Base-by-base conservation (phyloP, 2,113 vertebrate genomes). In the Gorsachius goisagi region DNA sequence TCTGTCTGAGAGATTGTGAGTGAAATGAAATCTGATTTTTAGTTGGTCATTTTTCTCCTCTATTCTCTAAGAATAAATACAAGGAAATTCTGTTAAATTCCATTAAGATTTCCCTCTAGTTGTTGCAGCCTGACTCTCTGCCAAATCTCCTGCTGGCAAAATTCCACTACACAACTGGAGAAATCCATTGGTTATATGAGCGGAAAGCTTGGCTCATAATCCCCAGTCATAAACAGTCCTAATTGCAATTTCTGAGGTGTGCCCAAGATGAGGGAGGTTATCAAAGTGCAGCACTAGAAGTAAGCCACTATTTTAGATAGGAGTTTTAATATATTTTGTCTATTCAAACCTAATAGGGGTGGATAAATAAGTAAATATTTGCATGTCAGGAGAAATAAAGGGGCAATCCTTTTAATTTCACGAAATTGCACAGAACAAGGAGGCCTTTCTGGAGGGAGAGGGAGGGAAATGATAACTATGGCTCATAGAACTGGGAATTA, bases 71-170 rank as follows among this genome's bases (percentile, higher is more conserved):
- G 45, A 80, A 62, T 47, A 84, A 92, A 84, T 67, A 47, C 8
- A 84, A 72, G 24, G 14, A 69, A 73, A 90, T 74, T 90, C 20
- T 62, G 6, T 64, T 89, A 58, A 78, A 92, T 95, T 87, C 37
- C 28, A 39, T 78, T 22, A 50, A 50, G 17, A 71, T 74, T 95
- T 88, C n/a, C 56, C 52, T 44, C 33, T 27, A 67, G 9, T 53
- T 12, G 20, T 28, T 9, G 20, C 50, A 71, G 26, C 5, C 64
- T 69, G 56, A 60, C 5, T 72, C 33, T 59, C 62, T 93, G 62
- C 58, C 83, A 96, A 85, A 63, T 69, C n/a, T 49, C 49, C 45
- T 87, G 12, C 6, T 85, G 89, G 84, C 89, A 95, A 87, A 95
- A 91, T 86, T 90, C 86, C 89, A 69, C 16, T n/a, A 3, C 5